phyloP scores from a whole-genome alignment of 2,888 invertebrate genomes.

The Sceliomorpha sp. region DNA sequence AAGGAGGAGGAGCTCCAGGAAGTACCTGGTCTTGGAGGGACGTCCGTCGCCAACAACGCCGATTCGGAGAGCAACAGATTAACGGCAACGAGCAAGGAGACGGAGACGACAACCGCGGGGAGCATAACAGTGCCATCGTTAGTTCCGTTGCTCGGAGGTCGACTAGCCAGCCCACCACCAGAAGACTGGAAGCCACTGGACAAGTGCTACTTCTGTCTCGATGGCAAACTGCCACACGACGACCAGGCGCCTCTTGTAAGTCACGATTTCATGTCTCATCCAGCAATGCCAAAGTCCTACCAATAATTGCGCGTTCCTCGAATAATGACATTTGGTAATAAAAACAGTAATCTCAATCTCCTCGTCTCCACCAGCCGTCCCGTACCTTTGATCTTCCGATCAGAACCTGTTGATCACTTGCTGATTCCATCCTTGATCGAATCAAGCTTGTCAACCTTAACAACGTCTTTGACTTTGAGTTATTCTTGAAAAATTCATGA shows the following conservation, averaged over 20 bases:
- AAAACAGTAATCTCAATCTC: too few relatives aligned
- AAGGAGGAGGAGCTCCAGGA: slow-evolving; percentile 78
- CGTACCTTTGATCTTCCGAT: too few relatives aligned
- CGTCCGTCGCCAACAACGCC: slow-evolving; percentile 37
- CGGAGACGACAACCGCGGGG: slow-evolving; percentile 61
- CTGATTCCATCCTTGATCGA: slow-evolving; percentile 3
- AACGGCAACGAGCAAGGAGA: slow-evolving; percentile 62
- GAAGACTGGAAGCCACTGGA: slow-evolving; percentile 91
- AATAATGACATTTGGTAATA: too few relatives aligned
- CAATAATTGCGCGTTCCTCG: too few relatives aligned
- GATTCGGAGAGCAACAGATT: slow-evolving; percentile 47
- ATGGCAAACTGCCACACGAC: slow-evolving; percentile 85
- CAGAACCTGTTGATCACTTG: not conserved
- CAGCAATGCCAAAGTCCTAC: too few relatives aligned
- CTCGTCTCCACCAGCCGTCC: too few relatives aligned
- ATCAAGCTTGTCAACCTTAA: not conserved
- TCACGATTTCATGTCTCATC: slow-evolving; percentile 43
- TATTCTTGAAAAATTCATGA: slow-evolving; percentile 39
- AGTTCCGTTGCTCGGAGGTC: slow-evolving; percentile 68
- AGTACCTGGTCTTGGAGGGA: slow-evolving; percentile 61
- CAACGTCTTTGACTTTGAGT: slow-evolving; percentile 9
- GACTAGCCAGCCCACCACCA: slow-evolving; percentile 77
- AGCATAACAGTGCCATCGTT: slow-evolving; percentile 61
- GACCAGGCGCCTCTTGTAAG: slow-evolving; percentile 83
- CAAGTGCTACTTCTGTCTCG: slow-evolving; percentile 92